Evolutionary conservation across 1,140 invertebrate genomes (phyloP).

Genomic region (Aphelenchoides avenae): DNA sequence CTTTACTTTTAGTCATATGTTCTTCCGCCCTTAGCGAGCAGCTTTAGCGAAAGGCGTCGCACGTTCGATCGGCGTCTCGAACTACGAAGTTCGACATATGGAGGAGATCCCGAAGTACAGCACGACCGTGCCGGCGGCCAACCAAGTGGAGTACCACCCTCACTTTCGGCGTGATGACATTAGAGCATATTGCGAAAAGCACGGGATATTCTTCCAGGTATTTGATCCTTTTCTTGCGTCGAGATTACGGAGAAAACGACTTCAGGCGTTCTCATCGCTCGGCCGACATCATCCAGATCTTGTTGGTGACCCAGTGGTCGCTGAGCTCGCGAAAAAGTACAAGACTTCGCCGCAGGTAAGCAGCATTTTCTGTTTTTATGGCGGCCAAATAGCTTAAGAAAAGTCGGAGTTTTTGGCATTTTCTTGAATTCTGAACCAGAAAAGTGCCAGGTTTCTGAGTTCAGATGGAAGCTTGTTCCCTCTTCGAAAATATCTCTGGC

Average conservation of each 20-base stretch:
- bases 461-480: too few relatives aligned
- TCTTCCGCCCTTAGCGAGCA: too few relatives aligned
- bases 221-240: too few relatives aligned
- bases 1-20: constrained; percentile 22
- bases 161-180: constrained; percentile 60
- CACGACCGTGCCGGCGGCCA: constrained; percentile 69
- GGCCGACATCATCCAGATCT: constrained; percentile 43
- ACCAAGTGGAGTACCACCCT: constrained; percentile 67
- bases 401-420: too few relatives aligned
- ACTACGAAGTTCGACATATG: constrained; percentile 73
- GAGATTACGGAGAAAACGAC: too few relatives aligned
- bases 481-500: too few relatives aligned
- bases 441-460: too few relatives aligned
- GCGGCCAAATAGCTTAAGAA: too few relatives aligned
- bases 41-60: too few relatives aligned
- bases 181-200: constrained; percentile 58
- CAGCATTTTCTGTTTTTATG: too few relatives aligned
- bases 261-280: constrained; percentile 60
- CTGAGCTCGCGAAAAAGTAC: constrained; percentile 38
- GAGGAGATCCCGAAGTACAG: constrained; percentile 67
- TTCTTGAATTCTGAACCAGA: too few relatives aligned
- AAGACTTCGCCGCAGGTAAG: constrained; percentile 31
- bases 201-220: constrained; percentile 62
- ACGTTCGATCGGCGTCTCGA: constrained; percentile 76
- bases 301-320: constrained; percentile 40